These are phyloP conservation scores for Homarus gammarus DNA, from an alignment of 2,888 invertebrate genomes.

Conservation along the genomic window DNA sequence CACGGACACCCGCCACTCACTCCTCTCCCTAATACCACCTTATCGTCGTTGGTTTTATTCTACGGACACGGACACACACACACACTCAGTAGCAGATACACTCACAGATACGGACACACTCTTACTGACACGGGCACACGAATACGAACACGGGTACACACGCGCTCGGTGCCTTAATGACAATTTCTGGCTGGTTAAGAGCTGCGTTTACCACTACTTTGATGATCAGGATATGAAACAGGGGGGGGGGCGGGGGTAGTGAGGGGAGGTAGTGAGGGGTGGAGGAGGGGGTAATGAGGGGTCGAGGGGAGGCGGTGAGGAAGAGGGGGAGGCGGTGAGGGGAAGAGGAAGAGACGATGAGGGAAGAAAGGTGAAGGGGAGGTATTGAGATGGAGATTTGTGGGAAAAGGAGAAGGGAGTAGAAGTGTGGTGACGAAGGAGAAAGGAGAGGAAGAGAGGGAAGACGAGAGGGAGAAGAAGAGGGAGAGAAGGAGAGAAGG, in stretches of 20 bases:
- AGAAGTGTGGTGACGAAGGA: background rate
- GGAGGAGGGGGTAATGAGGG: background rate
- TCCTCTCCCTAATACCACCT: too few species aligned
- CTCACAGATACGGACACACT: too few species aligned
- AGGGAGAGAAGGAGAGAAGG: conserved; percentile 3
- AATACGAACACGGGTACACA: too few species aligned
- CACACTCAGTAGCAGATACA: too few species aligned
- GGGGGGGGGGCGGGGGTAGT: background rate
- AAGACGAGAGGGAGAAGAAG: conserved; percentile 26
- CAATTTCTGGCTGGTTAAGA: conserved; percentile 1
- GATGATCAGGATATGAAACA: background rate
- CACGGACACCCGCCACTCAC: too few species aligned
- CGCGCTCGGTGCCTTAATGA: background rate
- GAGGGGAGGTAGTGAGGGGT: background rate
- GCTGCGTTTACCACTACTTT: background rate
- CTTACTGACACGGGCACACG: too few species aligned
- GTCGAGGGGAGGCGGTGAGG: background rate
- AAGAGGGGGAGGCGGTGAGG: background rate
- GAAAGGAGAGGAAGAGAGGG: background rate
- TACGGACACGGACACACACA: too few species aligned
- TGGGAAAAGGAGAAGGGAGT: background rate
- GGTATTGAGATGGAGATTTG: too few species aligned
- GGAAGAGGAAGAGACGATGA: background rate
- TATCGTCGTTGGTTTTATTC: too few species aligned
- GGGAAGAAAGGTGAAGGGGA: too few species aligned